Conservation (phyloP, 2,888 invertebrate species). For the Pinctada fucata region DNA sequence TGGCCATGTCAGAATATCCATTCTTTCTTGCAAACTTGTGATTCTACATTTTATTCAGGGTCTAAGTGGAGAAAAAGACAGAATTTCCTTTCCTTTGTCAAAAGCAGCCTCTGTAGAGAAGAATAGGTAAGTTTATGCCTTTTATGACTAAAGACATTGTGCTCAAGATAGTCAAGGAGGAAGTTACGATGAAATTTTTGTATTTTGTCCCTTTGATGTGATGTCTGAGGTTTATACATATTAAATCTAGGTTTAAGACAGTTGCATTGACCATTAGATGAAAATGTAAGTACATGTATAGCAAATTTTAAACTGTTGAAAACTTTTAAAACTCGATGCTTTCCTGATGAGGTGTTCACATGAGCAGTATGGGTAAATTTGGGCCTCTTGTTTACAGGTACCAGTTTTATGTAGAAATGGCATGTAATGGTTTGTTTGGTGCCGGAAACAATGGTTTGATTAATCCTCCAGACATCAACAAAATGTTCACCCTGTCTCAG, state of each 20-base stretch:
- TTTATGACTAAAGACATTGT: no score
- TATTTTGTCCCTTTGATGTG: no score
- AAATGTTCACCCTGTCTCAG: slow-evolving; percentile 71
- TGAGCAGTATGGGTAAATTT: no score
- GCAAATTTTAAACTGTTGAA: no score
- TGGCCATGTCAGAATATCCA: not conserved
- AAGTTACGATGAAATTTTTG: no score
- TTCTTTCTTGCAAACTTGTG: not conserved
- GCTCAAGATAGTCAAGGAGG: no score
- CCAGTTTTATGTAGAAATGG: slow-evolving; percentile 78
- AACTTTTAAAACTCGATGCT: no score
- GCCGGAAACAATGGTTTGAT: slow-evolving; percentile 76
- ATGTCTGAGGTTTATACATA: no score
- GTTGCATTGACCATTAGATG: no score
- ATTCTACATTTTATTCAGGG: slow-evolving; percentile 58
- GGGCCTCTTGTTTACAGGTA: slow-evolving; percentile 1
- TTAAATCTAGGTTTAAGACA: no score
- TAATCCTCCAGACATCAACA: slow-evolving; percentile 75
- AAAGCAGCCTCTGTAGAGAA: slow-evolving; percentile 39
- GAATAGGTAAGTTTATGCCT: slow-evolving; percentile 40
- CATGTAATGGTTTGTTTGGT: slow-evolving; percentile 79
- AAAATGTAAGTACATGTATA: no score
- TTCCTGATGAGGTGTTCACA: no score
- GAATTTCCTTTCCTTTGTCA: slow-evolving; percentile 66
- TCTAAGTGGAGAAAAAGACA: slow-evolving; percentile 63